Base-by-base conservation (phyloP, 2,113 vertebrate genomes). In the Loxodonta africana region DNA sequence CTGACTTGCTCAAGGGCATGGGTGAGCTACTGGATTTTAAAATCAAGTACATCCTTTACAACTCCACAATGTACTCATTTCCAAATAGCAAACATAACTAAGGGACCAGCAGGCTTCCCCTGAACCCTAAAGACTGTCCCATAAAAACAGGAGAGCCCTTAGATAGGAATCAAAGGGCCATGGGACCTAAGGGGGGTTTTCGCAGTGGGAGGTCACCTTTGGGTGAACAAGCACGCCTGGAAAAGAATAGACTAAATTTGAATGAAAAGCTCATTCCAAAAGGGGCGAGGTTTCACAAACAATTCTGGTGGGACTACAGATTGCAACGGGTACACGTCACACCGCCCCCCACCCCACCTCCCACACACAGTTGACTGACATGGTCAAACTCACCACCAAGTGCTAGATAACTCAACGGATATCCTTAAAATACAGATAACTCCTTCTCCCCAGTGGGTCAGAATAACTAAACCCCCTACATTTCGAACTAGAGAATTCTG, bases 301-400 rank as follows among this genome's bases (percentile, higher is more conserved):
- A 4, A 5, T 8, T 4, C 0, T 3, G 30, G 33, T 0, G 0
- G 20, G n/a, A 21, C 37, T 20, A 4, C 9, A 62, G 23, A 3
- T 3, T 30, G 8, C 7, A 11, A 11, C 11, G 41, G 33, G 20
- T 5, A 0, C 25, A 11, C 90, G 74, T 18, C 46, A 51, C 1
- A 21, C 11, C 2, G 71, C 7, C 4, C 0, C 1, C 21, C 28
- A 7, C 37, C 63, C 1, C 1, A 9, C 48, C 48, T 48, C 48
- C 48, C 48, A 14, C 62, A 17, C 48, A 14, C 62, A 17, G 17
- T 5, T 5, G 41, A 9, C 2, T 0, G n/a, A 3, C 1, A 7
- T 10, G 4, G 46, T 1, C 10, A 8, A 25, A 28, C n/a, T 8
- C 41, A 30, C 44, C 14, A 23, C 9, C 30, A 7, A 15, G 28